These are phyloP conservation scores for Ligdia adustata DNA, from an alignment of 2,888 invertebrate species.

Conservation along the genomic window DNA sequence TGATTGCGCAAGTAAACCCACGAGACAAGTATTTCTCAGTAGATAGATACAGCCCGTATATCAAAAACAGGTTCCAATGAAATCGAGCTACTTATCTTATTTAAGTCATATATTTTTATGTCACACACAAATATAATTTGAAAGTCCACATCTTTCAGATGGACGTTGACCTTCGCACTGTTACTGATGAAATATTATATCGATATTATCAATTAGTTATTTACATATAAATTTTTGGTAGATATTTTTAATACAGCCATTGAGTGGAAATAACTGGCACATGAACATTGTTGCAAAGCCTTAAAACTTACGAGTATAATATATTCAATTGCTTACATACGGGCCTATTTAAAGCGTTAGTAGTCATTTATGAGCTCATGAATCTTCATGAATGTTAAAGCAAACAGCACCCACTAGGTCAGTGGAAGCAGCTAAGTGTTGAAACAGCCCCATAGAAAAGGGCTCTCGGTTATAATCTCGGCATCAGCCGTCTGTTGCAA, in stretches of 20 bases:
- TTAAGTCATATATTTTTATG: constrained; percentile 47
- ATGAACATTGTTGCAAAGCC: too few relatives aligned
- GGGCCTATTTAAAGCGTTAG: background rate
- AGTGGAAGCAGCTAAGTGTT: constrained; percentile 39
- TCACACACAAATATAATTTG: constrained; percentile 58
- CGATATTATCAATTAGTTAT: constrained; percentile 37
- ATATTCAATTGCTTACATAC: too few relatives aligned
- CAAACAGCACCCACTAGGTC: constrained; percentile 33
- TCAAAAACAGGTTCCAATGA: constrained; percentile 50
- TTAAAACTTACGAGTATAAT: too few relatives aligned
- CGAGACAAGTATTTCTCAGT: constrained; percentile 35
- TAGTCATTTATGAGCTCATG: constrained; percentile 4
- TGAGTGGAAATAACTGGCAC: too few relatives aligned
- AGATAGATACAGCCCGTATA: constrained; percentile 28
- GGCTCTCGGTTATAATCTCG: constrained; percentile 66
- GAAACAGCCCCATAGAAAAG: constrained; percentile 67
- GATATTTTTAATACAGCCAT: too few relatives aligned
- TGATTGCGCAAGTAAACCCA: constrained; percentile 28
- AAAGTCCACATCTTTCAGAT: constrained; percentile 62
- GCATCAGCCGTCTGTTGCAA: constrained; percentile 64
- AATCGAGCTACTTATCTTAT: constrained; percentile 46
- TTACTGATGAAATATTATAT: constrained; percentile 54
- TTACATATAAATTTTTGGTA: constrained; percentile 33
- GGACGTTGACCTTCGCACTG: constrained; percentile 51
- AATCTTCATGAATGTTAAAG: constrained; percentile 14